Evolutionary conservation across 1,140 invertebrate genomes (phyloP), one percentile per base, ranked within the genome.

Genomic region (Cotesia vestalis): DNA sequence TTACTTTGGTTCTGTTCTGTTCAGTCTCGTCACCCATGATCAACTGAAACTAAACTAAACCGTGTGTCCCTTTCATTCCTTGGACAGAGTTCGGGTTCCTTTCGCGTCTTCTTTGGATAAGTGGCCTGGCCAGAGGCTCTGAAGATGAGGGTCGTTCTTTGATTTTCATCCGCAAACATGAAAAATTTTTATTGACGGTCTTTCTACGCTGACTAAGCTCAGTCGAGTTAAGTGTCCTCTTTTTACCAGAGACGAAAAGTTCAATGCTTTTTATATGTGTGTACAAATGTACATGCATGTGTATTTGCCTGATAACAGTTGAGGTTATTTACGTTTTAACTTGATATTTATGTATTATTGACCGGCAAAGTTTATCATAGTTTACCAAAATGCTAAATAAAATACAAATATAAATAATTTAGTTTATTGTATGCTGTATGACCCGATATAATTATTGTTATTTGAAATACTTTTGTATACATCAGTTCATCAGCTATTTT

Each of bases 141-240:
- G 62, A n/a, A 17, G 62, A n/a, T 64, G 62, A n/a, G 40, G 62
- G 38, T 64, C 46, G 61, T 66, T 77, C 81, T 82, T 81, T 81
- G 81, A 82, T 82, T 82, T 77, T 75, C 75, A 75, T 79, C 76
- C 73, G 76, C 80, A 77, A 79, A 76, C 78, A 78, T 77, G 64
- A 76, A 67, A 77, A 77, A 80, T 80, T 80, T 74, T 77, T 80
- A 80, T 80, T 80, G 81, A 81, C 77, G 76, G 73, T 66, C 77
- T 76, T 72, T 34, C 66, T n/a, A 4, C 51, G 14, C 20, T 17
- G 8, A 27, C 27, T 27, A 27, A 27, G 27, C 27, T 27, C 27
- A 27, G 27, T 27, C 27, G 1, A 27, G 8, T 34, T 34, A 3
- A n/a, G 11, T 64, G 62, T 64, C 40, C 62, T 64, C n/a, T 36